Evolutionary conservation across 1,140 invertebrate species (phyloP).

Genomic region (Hylaeus volcanicus): DNA sequence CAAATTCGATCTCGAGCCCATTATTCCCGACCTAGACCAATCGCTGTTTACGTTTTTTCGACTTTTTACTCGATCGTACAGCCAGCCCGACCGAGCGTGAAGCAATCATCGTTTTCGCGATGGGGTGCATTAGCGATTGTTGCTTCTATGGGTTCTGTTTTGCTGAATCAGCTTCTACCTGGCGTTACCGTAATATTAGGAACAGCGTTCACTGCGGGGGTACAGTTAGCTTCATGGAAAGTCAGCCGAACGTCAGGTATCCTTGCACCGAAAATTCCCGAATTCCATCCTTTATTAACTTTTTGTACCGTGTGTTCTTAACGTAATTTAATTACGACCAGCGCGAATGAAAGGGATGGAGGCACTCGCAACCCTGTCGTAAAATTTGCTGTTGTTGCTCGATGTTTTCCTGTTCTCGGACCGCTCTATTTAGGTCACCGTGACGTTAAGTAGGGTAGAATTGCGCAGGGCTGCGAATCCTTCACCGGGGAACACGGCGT

Average conservation of each 20-base stretch:
- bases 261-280: too few relatives aligned
- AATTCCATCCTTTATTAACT: too few relatives aligned
- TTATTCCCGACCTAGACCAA: background rate
- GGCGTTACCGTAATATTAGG: background rate
- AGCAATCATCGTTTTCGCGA: background rate
- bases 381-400: too few relatives aligned
- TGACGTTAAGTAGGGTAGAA: too few relatives aligned
- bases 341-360: too few relatives aligned
- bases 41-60: background rate
- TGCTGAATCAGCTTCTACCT: background rate
- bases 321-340: too few relatives aligned
- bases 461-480: too few relatives aligned
- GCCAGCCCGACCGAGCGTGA: background rate
- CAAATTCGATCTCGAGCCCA: constrained; percentile 5
- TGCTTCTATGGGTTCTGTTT: background rate
- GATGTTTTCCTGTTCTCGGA: too few relatives aligned
- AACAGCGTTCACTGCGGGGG: background rate
- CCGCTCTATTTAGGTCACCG: too few relatives aligned
- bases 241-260: background rate
- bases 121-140: background rate
- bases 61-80: background rate
- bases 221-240: background rate
- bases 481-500: too few relatives aligned
- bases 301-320: too few relatives aligned
- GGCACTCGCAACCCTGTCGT: too few relatives aligned